Conservation (phyloP, 35 echinoderm and acorn worm species). For the Ophioderma brevispina region DNA sequence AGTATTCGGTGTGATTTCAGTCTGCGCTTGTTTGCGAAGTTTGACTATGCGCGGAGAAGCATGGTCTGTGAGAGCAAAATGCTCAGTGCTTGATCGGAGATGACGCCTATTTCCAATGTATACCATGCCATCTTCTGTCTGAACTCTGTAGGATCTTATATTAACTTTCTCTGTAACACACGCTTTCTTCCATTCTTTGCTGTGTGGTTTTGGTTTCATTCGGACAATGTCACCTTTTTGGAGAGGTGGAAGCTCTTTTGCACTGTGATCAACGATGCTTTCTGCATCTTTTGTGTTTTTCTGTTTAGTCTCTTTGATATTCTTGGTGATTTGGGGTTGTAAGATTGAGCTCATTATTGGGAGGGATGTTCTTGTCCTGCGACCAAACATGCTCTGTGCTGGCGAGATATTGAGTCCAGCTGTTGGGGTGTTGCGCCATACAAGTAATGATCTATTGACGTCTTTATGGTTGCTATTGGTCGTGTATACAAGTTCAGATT, state of each 20-base stretch:
- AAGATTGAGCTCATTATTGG: slow-evolving; percentile 15
- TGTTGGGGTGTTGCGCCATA: slow-evolving; percentile 35
- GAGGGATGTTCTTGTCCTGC: neutral
- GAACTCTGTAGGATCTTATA: neutral
- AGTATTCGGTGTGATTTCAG: neutral
- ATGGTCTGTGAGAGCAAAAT: neutral
- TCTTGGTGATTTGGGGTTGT: neutral
- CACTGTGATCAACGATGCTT: neutral
- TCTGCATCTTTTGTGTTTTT: neutral
- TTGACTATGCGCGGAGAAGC: neutral
- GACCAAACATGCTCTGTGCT: neutral
- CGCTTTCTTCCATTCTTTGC: neutral
- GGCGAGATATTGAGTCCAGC: slow-evolving; percentile 52
- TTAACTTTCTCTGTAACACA: neutral
- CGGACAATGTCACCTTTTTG: neutral
- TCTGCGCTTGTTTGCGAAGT: neutral
- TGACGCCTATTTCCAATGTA: neutral
- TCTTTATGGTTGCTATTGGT: slow-evolving; percentile 10
- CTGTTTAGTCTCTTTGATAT: neutral
- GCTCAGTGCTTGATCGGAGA: neutral
- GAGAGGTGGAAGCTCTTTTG: neutral
- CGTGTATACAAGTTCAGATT: slow-evolving; percentile 13
- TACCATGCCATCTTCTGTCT: neutral
- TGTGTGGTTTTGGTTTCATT: neutral
- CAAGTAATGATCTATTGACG: slow-evolving; percentile 26